Percentiles rank a stretch among this genome's conserved stretches.
phyloP scores from a whole-genome alignment of 2,888 invertebrate genomes.

The Limnephilus marmoratus region DNA sequence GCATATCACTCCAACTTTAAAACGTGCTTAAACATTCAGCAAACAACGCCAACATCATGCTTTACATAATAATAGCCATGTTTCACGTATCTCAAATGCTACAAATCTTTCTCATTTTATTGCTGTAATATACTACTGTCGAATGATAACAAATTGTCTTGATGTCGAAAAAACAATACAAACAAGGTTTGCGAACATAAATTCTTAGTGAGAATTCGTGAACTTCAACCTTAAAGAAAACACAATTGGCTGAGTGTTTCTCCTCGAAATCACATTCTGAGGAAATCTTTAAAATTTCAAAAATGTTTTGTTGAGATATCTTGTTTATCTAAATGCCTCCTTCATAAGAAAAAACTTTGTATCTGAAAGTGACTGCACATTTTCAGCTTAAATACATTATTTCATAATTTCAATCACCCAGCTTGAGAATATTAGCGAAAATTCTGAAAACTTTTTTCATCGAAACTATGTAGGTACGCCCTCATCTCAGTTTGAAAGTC shows the following conservation, averaged over 20 bases:
- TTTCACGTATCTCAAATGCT: not conserved
- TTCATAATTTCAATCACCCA: conserved; percentile 13
- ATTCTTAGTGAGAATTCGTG: not conserved
- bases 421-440: conserved; percentile 40
- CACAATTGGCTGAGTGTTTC: not conserved
- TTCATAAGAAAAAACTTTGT: conserved; percentile 51
- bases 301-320: not conserved
- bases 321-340: conserved; percentile 52
- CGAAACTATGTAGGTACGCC: conserved; percentile 57
- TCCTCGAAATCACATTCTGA: not conserved
- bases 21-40: not conserved
- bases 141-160: not conserved
- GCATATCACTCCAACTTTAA: not conserved
- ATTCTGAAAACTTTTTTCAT: conserved; percentile 64
- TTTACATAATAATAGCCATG: not conserved
- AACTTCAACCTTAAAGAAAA: not conserved
- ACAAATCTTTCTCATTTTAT: not conserved
- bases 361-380: conserved; percentile 53
- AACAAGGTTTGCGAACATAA: not conserved
- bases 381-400: conserved; percentile 45
- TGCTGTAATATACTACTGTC: not conserved
- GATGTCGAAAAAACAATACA: not conserved
- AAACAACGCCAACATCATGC: not conserved
- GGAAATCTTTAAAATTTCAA: not conserved
- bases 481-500: conserved; percentile 61